Evolutionary conservation across 2,888 invertebrate genomes (phyloP).

Genomic region (Eremobia ochroleuca): DNA sequence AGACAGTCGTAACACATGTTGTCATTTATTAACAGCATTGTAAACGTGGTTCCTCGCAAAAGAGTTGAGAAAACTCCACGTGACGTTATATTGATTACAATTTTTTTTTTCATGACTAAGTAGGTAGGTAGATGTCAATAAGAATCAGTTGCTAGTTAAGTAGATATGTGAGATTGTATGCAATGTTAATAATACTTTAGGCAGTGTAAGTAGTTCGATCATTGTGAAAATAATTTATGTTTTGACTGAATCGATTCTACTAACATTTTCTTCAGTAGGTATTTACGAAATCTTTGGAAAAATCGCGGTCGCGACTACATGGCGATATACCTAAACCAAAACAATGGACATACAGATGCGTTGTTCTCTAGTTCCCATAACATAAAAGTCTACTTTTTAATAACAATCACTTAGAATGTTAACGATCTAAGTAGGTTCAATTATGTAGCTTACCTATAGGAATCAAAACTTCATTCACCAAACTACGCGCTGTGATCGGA

Average conservation of each 20-base stretch:
- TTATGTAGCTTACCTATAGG: background rate
- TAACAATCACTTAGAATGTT: conserved; percentile 27
- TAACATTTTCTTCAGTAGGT: background rate
- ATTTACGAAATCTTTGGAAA: background rate
- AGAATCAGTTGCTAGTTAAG: background rate
- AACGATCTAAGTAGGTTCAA: background rate
- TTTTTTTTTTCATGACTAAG: background rate
- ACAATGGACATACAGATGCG: conserved; percentile 36
- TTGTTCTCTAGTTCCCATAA: conserved; percentile 42
- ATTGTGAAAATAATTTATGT: background rate
- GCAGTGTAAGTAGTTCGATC: background rate
- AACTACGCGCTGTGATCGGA: background rate
- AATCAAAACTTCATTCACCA: background rate
- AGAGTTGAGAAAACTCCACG: background rate
- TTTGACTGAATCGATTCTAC: background rate
- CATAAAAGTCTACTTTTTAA: conserved; percentile 41
- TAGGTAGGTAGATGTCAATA: background rate
- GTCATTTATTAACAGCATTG: background rate
- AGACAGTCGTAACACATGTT: background rate
- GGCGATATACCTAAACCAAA: background rate
- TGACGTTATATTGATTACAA: background rate
- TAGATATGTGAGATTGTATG: background rate
- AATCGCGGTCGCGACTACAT: background rate
- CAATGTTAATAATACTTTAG: background rate
- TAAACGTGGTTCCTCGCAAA: background rate